Evolutionary conservation across 2,797 vertebrate genomes (phyloP).

Genomic region (Petrocephalus sullivani): DNA sequence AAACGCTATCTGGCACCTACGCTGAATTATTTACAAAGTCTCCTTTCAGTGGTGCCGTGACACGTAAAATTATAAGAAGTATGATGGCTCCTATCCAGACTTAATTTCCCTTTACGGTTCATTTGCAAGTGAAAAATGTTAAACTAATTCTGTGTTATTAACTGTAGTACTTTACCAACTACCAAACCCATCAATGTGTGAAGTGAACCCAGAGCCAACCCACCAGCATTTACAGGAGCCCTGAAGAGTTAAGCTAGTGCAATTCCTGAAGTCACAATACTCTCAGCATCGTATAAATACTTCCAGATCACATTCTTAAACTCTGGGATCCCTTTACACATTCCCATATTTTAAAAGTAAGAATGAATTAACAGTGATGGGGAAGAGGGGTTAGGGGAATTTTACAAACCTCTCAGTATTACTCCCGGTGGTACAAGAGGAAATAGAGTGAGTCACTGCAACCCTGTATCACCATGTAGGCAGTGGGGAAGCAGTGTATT

Average conservation of each 20-base stretch:
- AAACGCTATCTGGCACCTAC: not conserved
- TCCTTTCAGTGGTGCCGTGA: not conserved
- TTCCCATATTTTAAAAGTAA: constrained; percentile 10
- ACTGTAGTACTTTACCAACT: not conserved
- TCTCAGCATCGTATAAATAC: not conserved
- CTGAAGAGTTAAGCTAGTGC: not conserved
- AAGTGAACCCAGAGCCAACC: not conserved
- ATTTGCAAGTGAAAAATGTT: not conserved
- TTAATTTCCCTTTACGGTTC: not conserved
- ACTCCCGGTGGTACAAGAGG: constrained; percentile 10
- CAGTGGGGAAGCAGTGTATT: not conserved
- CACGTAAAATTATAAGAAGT: not conserved
- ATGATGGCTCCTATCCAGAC: not conserved
- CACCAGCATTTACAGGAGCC: not conserved
- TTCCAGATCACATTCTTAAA: not conserved
- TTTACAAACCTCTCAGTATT: not conserved
- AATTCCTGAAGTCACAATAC: not conserved
- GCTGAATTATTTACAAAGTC: not conserved
- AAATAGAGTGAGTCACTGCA: not conserved
- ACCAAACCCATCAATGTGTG: not conserved
- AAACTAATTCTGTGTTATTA: not conserved
- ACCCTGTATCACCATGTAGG: not conserved
- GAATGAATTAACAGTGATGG: constrained; percentile 9
- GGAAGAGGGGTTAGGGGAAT: not conserved
- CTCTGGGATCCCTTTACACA: not conserved